A percentile compares a stretch with the other conserved stretches of the same genome.
Conservation (phyloP, 2,888 invertebrate genomes). For the Tillus elongatus region DNA sequence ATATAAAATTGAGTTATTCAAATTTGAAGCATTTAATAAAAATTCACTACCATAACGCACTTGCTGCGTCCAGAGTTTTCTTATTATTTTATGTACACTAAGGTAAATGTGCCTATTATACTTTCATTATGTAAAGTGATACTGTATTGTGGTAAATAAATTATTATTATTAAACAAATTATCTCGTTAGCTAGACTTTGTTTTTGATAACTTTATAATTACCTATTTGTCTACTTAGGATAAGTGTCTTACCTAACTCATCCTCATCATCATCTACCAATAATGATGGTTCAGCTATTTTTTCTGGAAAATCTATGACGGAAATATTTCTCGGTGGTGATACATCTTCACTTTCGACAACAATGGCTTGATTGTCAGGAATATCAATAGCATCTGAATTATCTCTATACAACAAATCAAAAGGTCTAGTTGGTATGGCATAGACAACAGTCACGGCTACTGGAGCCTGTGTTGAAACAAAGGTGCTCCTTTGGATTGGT, state of each 20-base stretch:
- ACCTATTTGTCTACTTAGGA: no score
- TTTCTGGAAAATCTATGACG: constrained; percentile 32
- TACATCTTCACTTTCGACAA: constrained; percentile 30
- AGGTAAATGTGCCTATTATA: no score
- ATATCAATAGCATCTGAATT: constrained; percentile 26
- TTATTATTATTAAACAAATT: no score
- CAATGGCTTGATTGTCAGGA: constrained; percentile 32
- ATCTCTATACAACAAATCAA: constrained; percentile 28
- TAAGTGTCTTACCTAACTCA: constrained; percentile 32
- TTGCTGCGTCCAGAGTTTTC: no score
- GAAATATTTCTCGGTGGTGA: constrained; percentile 35
- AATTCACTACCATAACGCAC: no score
- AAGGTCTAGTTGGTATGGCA: constrained; percentile 39
- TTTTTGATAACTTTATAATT: background rate
- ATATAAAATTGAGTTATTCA: no score
- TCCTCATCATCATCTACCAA: constrained; percentile 35
- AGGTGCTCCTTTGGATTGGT: constrained; percentile 34
- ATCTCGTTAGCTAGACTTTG: background rate
- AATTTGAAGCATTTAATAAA: no score
- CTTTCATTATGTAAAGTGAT: no score
- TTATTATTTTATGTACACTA: no score
- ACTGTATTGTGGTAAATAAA: no score
- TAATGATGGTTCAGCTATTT: constrained; percentile 32
- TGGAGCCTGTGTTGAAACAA: constrained; percentile 35
- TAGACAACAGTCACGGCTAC: constrained; percentile 38